These are phyloP conservation scores for Vanessa atalanta DNA, from an alignment of 1,140 invertebrate genomes.

Conservation along the genomic window DNA sequence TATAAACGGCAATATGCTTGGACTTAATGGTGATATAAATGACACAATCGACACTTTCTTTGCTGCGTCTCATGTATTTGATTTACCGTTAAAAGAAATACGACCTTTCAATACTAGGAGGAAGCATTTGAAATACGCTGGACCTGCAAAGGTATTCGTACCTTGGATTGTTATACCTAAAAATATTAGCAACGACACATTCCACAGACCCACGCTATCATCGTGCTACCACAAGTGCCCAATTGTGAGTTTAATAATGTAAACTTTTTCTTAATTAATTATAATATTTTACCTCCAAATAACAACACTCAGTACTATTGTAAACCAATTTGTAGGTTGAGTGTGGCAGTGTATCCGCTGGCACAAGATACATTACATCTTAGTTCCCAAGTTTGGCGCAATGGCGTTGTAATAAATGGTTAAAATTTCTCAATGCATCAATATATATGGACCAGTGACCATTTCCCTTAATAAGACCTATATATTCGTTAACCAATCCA, in stretches of 20 bases:
- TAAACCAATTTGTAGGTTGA: too few relatives aligned
- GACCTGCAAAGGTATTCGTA: constrained; percentile 56
- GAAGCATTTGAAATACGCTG: constrained; percentile 49
- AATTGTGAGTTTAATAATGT: constrained; percentile 43
- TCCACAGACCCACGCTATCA: constrained; percentile 55
- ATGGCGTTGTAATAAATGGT: too few relatives aligned
- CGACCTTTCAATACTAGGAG: constrained; percentile 44
- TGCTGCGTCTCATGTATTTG: constrained; percentile 57
- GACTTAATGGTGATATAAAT: constrained; percentile 51
- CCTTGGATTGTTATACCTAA: constrained; percentile 57
- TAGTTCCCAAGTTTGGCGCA: too few relatives aligned
- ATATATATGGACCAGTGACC: too few relatives aligned
- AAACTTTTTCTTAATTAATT: background rate
- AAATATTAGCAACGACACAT: constrained; percentile 51
- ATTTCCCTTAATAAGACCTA: too few relatives aligned
- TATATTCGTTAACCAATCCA: too few relatives aligned
- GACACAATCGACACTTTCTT: constrained; percentile 65
- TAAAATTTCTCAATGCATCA: too few relatives aligned
- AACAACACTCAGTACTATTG: too few relatives aligned
- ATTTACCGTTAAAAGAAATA: constrained; percentile 59
- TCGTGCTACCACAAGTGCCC: constrained; percentile 71
- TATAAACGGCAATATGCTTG: constrained; percentile 49
- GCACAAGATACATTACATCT: too few relatives aligned
- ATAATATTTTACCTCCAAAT: too few relatives aligned
- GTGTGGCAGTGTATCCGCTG: too few relatives aligned